These are phyloP conservation scores for Montipora sp. DNA, from an alignment of 64 coral and sea anemone genomes.

Conservation along the genomic window DNA sequence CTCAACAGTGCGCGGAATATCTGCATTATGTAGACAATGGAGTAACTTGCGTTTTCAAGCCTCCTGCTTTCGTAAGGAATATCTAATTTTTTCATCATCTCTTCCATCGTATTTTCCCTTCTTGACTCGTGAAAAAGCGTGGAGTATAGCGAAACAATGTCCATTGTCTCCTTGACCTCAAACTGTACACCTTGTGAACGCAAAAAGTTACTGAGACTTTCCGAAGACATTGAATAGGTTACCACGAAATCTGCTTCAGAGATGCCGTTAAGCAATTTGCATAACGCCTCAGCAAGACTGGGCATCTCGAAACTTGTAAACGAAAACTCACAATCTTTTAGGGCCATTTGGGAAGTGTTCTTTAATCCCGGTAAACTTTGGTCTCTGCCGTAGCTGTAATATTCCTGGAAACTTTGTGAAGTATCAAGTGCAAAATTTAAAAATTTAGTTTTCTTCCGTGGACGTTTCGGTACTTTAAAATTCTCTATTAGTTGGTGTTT, in stretches of 20 bases:
- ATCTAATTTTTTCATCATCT: conserved; percentile 14
- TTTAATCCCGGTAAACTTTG: neutral
- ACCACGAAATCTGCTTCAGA: conserved; percentile 13
- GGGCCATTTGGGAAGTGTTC: neutral
- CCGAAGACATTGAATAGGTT: neutral
- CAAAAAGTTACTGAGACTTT: neutral
- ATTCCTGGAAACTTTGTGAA: neutral
- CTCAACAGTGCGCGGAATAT: conserved; percentile 17
- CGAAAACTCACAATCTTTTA: neutral
- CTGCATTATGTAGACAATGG: conserved; percentile 6
- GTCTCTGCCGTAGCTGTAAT: neutral
- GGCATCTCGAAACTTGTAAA: neutral
- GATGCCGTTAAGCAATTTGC: neutral
- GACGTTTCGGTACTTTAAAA: too few species aligned
- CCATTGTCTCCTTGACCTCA: conserved; percentile 1
- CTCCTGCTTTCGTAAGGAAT: neutral
- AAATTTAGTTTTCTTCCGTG: too few species aligned
- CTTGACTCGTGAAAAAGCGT: neutral
- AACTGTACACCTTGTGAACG: neutral
- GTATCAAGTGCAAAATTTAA: neutral
- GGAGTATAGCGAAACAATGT: neutral
- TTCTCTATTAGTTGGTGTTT: too few species aligned
- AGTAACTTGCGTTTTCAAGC: conserved; percentile 2
- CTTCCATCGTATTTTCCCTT: conserved; percentile 25
- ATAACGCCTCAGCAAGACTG: neutral